Evolutionary conservation across 2,888 invertebrate genomes (phyloP).

Genomic region (Glyphotaelius pellucidus): DNA sequence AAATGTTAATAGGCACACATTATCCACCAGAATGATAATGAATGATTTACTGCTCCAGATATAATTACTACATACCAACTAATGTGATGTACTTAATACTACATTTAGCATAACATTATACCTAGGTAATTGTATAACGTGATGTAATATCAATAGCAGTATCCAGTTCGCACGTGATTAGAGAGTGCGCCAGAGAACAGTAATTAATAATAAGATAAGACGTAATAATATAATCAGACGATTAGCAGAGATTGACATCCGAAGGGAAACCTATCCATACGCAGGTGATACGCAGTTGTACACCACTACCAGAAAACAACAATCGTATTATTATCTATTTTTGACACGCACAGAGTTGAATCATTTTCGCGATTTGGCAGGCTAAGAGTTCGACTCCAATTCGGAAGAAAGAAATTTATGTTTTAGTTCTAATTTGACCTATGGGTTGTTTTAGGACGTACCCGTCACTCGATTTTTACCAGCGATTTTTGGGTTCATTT

Average conservation of each 20-base stretch:
- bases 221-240: background rate
- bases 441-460: too few relatives aligned
- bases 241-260: background rate
- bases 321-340: background rate
- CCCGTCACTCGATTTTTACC: too few relatives aligned
- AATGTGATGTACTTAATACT: background rate
- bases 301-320: background rate
- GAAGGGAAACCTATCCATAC: background rate
- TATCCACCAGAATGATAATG: background rate
- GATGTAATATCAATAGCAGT: background rate
- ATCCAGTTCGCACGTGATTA: slow-evolving; percentile 41
- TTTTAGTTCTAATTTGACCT: too few relatives aligned
- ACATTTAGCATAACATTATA: background rate
- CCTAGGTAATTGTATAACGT: background rate
- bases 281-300: background rate
- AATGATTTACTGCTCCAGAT: background rate
- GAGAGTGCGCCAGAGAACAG: background rate
- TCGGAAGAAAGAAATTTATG: too few relatives aligned
- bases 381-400: too few relatives aligned
- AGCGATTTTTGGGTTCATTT: too few relatives aligned
- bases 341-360: background rate
- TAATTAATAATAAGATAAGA: slow-evolving; percentile 26
- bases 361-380: background rate
- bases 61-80: background rate
- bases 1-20: background rate